Conservation (phyloP, 2,888 invertebrate species). For the Lordiphosa fenestrarum region DNA sequence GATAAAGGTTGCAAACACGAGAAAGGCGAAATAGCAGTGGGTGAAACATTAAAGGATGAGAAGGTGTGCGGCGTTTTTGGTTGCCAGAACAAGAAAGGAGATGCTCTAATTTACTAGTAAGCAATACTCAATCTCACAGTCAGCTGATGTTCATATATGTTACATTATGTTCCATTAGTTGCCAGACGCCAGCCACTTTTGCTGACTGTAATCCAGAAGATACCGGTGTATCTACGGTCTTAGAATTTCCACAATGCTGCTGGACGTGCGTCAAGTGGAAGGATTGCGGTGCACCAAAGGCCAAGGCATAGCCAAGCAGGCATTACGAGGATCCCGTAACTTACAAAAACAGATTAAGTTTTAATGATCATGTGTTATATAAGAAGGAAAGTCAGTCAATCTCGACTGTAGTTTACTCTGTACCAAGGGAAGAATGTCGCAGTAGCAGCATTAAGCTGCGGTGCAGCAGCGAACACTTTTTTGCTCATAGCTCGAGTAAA, state of each 20-base stretch:
- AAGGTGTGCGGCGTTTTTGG: constrained; percentile 24
- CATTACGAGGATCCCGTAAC: no score
- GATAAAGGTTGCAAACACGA: constrained; percentile 15
- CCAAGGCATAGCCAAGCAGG: no score
- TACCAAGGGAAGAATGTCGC: no score
- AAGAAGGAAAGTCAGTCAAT: no score
- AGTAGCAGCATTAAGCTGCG: no score
- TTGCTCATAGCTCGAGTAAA: no score
- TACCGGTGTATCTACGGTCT: constrained; percentile 3
- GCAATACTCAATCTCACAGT: background rate
- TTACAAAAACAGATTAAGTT: no score
- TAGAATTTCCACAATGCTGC: constrained; percentile 4
- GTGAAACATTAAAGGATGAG: constrained; percentile 12
- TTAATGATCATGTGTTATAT: no score
- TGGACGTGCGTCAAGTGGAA: constrained; percentile 1
- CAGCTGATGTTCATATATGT: no score
- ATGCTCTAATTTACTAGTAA: constrained; percentile 26
- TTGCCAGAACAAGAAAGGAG: constrained; percentile 17
- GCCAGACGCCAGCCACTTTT: constrained; percentile 7
- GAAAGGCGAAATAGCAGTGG: constrained; percentile 6
- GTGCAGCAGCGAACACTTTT: no score
- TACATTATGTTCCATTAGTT: background rate
- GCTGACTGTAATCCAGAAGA: background rate
- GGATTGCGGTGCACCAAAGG: background rate
- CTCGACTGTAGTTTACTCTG: no score